These are phyloP conservation scores for Meriones psammophilus DNA, from an alignment of 2,797 vertebrate species.

Conservation along the genomic window DNA sequence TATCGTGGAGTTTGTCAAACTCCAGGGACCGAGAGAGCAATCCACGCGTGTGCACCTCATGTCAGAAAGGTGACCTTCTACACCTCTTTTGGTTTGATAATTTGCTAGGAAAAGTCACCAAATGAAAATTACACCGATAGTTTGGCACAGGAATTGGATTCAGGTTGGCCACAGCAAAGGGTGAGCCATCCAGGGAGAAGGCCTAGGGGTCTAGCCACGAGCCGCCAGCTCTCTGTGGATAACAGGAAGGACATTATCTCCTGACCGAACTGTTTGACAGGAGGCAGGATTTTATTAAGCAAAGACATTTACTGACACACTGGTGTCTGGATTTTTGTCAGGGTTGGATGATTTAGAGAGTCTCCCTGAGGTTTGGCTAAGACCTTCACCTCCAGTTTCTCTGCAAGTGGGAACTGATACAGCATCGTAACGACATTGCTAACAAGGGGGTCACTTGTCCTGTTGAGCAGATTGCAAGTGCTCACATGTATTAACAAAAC, in stretches of 20 bases:
- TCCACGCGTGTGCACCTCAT: neutral
- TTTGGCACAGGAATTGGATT: neutral
- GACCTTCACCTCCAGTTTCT: neutral
- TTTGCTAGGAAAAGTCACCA: neutral
- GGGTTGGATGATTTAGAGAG: neutral
- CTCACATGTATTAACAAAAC: neutral
- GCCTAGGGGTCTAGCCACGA: neutral
- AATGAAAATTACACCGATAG: neutral
- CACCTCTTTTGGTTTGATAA: neutral
- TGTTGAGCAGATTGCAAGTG: neutral
- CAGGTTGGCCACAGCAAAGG: neutral
- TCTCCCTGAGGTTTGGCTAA: neutral
- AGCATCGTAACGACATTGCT: neutral
- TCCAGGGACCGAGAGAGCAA: neutral
- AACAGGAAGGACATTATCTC: neutral
- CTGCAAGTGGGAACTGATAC: neutral
- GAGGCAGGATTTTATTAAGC: neutral
- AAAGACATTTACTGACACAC: neutral
- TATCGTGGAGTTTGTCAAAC: neutral
- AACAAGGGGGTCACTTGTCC: neutral
- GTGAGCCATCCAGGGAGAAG: neutral
- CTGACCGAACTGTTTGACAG: neutral
- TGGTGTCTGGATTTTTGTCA: conserved; percentile 3
- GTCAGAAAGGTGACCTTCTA: neutral
- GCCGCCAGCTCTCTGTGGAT: neutral